Evolutionary conservation across 2,113 vertebrate genomes (phyloP), one percentile per base, ranked within the genome.

Genomic region (Cyprinodon brontotheroides): DNA sequence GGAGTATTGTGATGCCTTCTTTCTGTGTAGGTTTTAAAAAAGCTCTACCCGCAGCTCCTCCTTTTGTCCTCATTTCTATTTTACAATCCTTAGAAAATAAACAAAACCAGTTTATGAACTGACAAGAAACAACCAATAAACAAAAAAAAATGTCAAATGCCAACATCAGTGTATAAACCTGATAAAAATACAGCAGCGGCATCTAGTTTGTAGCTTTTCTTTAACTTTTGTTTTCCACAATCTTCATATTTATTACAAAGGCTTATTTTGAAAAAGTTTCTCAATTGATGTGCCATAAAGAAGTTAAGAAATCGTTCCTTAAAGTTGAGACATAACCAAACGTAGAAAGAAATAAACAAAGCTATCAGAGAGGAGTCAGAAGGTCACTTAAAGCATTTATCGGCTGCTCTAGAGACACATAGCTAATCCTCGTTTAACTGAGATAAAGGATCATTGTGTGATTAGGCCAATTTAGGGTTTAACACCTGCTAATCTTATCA

Each of bases 401-500:
- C 73, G 60, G 78, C 39, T 59, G 41, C 74, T 75, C 14, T 14
- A 3, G 64, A 79, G 74, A 65, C 57, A 29, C 29, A 68, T 14
- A 43, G 69, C 59, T 89, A 85, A 91, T 91, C 86, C 87, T 70
- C 78, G 63, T 90, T 87, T 87, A 87, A 78, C 61, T 87, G 81
- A 82, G 74, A 88, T 68, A 79, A 82, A 82, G 85, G 72, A 90
- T 88, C 78, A 87, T 43, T 66, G 48, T 67, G 71, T 50, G 82
- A 88, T 91, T 85, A 90, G 61, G 70, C 62, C 82, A 85, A 76
- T 64, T 73, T 22, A 50, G 77, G 78, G 57, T 84, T 89, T 69
- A 89, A 83, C 78, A 70, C 15, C 4, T 39, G 68, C 71, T 92
- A 87, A 92, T 91, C 87, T 79, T 53, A 78, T 86, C 82, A 20